These are phyloP conservation scores for Chrysomela aeneicollis DNA, from an alignment of 2,888 invertebrate species.

Conservation along the genomic window DNA sequence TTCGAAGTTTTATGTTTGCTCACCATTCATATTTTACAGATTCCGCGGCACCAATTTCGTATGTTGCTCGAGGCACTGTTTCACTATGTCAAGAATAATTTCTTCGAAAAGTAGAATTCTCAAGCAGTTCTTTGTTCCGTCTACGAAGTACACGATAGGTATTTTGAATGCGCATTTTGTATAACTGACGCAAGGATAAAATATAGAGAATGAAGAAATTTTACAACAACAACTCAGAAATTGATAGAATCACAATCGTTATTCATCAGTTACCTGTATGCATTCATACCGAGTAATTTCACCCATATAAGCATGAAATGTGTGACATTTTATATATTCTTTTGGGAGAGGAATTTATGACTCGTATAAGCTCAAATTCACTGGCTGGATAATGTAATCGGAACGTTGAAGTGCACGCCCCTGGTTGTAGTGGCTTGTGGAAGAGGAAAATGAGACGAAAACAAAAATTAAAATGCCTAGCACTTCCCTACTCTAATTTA, in stretches of 20 bases:
- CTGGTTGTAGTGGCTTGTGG: not conserved
- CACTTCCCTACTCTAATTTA: conserved; percentile 58
- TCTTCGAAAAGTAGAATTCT: not conserved
- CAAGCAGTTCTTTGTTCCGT: not conserved
- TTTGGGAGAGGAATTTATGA: too few species aligned
- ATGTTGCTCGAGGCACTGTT: conserved; percentile 6
- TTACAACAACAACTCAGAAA: too few species aligned
- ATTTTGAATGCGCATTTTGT: not conserved
- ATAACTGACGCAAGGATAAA: not conserved
- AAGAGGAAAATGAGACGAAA: conserved; percentile 45
- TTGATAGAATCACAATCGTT: too few species aligned
- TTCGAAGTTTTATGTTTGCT: conserved; percentile 15
- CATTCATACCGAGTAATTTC: too few species aligned
- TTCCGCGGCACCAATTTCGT: not conserved
- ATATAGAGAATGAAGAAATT: too few species aligned
- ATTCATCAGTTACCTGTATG: too few species aligned
- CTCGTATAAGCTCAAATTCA: too few species aligned
- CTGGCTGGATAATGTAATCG: too few species aligned
- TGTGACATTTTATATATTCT: too few species aligned
- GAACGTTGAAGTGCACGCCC: not conserved
- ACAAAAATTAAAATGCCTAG: conserved; percentile 58
- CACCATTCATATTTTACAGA: conserved; percentile 11
- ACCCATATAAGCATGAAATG: too few species aligned
- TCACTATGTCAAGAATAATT: not conserved
- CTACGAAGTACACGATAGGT: not conserved